Base-by-base conservation (phyloP, 2,888 invertebrate species). In the Neocrepidodera transversa region DNA sequence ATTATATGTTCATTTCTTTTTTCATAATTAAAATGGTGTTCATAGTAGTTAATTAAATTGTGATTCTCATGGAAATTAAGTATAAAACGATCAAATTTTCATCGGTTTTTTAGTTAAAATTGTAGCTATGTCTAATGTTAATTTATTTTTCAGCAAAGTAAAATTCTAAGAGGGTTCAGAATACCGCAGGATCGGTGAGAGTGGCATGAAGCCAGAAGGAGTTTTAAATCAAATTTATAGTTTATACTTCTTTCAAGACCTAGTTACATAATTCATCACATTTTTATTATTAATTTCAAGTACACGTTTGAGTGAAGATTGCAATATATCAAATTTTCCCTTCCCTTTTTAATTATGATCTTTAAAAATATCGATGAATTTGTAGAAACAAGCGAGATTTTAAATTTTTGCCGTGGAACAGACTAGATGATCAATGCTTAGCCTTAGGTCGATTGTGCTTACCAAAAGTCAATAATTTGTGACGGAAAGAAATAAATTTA, bases 141-240 rank as follows among this genome's bases (percentile, higher is more conserved):
- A 68, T 71, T 71, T 74, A 65, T 66, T 45, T 85, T 86, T 1
- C 83, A 92, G 92, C 87, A 87, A 74, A 90, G 90, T 79, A 91
- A 91, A 84, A 86, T 91, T 52, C 82, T 91, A 35, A 85, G 87
- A 68, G 90, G 90, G 16, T 83, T 87, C 58, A 84, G 90, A 67
- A 87, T 92, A 69, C 92, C 91, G 63, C 87, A 89, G 80, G 86
- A 86, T 77, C 85, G 86, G 84, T 87, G 86, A 87, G 82, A 68
- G 49, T 62, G 64, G 63, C 56, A 59, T 30, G 23, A 18, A 26
- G 23, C 18, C 17, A 43, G 28, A 14, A 58, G 62, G 58, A 54
- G 56, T 55, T 28, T 64, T 36, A 61, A 67, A 60, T 62, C 62
- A 20, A 60, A 54, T 63, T 62, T 60, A 58, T 63, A 58, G 54